A percentile compares a stretch with the other conserved stretches of the same genome.
phyloP scores from a whole-genome alignment of 2,888 invertebrate genomes.

The Cataglyphis altisquamis region DNA sequence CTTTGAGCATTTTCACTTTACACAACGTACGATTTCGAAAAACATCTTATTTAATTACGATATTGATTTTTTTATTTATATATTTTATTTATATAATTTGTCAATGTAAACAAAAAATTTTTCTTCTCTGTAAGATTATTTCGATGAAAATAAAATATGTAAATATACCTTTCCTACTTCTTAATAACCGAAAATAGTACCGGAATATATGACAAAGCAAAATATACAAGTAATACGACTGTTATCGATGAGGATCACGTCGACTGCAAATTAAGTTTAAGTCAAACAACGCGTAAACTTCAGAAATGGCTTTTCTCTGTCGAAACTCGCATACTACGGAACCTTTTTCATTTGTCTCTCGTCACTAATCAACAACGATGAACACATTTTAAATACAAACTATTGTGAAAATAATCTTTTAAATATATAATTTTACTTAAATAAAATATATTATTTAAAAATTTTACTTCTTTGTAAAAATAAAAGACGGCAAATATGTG shows the following conservation, averaged over 20 bases:
- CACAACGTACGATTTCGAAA: background rate
- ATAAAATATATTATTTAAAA: background rate
- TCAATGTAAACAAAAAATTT: background rate
- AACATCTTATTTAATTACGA: background rate
- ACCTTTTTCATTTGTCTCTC: slow-evolving; percentile 25
- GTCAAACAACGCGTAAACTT: slow-evolving; percentile 56
- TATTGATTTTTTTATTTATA: background rate
- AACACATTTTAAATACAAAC: background rate
- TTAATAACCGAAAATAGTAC: background rate
- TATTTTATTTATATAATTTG: background rate
- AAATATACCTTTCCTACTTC: background rate
- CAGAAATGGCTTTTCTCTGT: slow-evolving; percentile 12
- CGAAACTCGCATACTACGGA: background rate
- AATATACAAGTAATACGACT: background rate
- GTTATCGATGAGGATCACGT: slow-evolving; percentile 17
- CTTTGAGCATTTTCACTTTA: background rate
- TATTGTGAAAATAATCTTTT: background rate
- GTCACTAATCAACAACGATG: background rate
- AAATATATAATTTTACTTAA: background rate
- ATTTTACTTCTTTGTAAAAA: background rate
- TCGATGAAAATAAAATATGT: background rate
- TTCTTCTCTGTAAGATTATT: background rate
- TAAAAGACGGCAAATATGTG: background rate
- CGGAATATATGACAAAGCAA: background rate
- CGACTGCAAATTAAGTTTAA: slow-evolving; percentile 60